Evolutionary conservation across 35 echinoderm and acorn worm genomes (phyloP), one percentile per base, ranked within the genome.

Genomic region (Acanthaster planci): DNA sequence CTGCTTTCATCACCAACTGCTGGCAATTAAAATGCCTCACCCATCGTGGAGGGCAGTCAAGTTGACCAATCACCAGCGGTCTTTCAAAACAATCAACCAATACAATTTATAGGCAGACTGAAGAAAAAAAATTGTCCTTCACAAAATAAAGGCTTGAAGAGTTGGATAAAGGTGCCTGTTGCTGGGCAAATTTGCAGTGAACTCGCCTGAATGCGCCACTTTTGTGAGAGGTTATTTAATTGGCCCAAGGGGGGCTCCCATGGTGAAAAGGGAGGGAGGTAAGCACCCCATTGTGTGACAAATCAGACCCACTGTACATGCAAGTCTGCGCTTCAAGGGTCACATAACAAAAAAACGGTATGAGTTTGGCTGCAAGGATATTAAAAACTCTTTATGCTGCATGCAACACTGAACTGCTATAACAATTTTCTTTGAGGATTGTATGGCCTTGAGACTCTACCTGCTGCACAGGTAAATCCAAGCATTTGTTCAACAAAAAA

Each of bases 171-270:
- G 26, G 34, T 31, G 64, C 30, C 64, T 14, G 64, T 72, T 72
- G 64, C 64, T 72, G 30, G 64, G 64, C 26, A 34, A 72, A 72
- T 72, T 72, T 30, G 64, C 64, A 36, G 30, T 72, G 64, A 72
- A 72, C 64, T 36, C 64, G 23, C 34, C 26, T 72, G 64, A 72
- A 72, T 30, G 64, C 0, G 30, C 23, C 34, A 14, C 27, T 60
- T 68, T 72, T 72, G 7, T 72, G 34, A 72, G 64, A 29, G 64
- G 64, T 72, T 72, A 72, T 72, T 72, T 72, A 72, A 72, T 72
- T 72, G 64, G 64, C 64, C 64, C 34, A 2, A 72, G 64, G 64
- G 64, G 64, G 23, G 18, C 34, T 47, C 42, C 42, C 4, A 6
- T 47, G 12, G 42, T 47, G 42, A 47, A 47, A 47, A 47, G 64